Evolutionary conservation across 2,888 invertebrate genomes (phyloP).

Genomic region (Masnerella sp.): DNA sequence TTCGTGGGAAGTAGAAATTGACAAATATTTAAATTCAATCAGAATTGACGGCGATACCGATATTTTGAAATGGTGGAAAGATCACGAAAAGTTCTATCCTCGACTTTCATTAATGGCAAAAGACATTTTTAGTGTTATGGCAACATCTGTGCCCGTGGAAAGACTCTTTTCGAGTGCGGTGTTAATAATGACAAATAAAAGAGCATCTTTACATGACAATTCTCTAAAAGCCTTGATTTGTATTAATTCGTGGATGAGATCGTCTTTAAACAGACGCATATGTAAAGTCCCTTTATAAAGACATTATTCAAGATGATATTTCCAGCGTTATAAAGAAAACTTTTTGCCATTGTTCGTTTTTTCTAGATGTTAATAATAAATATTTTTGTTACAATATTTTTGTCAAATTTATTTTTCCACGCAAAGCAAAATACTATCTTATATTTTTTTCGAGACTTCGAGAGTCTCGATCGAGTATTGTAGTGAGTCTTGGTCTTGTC

Average conservation of each 20-base stretch:
- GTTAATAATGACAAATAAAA: neutral
- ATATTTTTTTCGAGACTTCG: too few species aligned
- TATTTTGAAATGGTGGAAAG: neutral
- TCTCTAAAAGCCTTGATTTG: neutral
- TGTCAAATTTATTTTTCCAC: too few species aligned
- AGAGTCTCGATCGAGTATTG: too few species aligned
- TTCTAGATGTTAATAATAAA: too few species aligned
- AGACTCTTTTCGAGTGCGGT: neutral
- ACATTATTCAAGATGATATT: too few species aligned
- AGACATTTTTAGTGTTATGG: neutral
- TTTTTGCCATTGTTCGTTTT: too few species aligned
- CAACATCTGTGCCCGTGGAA: neutral
- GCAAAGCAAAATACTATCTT: too few species aligned
- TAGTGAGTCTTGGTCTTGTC: too few species aligned
- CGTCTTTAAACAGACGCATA: neutral
- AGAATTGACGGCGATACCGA: slow-evolving; percentile 10
- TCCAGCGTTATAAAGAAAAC: too few species aligned
- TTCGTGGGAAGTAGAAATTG: slow-evolving; percentile 16
- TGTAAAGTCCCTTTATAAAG: too few species aligned
- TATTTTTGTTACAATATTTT: too few species aligned
- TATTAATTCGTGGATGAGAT: slow-evolving; percentile 16
- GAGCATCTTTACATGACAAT: neutral
- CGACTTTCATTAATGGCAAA: neutral
- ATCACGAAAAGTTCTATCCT: neutral
- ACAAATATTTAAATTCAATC: slow-evolving; percentile 12